Percentiles rank a stretch among this genome's conserved stretches.
These are phyloP conservation scores for Anastrepha obliqua DNA, from an alignment of 1,140 invertebrate species.

Conservation along the genomic window DNA sequence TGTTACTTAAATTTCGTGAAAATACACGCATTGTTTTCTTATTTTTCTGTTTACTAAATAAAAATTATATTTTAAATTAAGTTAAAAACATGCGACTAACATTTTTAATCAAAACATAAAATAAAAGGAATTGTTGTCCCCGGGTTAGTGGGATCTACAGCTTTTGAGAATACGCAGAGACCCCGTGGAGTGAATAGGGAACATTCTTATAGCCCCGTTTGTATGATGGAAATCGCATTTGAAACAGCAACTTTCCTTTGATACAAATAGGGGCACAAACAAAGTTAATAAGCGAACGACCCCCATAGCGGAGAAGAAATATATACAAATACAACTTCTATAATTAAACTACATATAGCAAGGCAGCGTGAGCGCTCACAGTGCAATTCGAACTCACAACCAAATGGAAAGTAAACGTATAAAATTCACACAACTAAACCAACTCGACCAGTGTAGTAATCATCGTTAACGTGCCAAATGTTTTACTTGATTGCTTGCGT, in stretches of 20 bases:
- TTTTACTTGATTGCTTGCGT: background rate
- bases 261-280: background rate
- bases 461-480: background rate
- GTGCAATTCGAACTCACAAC: slow-evolving; percentile 14
- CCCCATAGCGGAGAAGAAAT: too few species aligned
- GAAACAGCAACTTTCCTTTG: slow-evolving; percentile 6
- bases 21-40: too few species aligned
- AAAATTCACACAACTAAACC: slow-evolving; percentile 54
- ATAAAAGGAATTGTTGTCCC: slow-evolving; percentile 58
- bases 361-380: too few species aligned
- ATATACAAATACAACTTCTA: background rate
- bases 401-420: background rate
- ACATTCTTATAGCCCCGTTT: slow-evolving; percentile 63
- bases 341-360: background rate
- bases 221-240: slow-evolving; percentile 60
- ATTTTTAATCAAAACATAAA: background rate
- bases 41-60: too few species aligned
- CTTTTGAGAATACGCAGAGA: slow-evolving; percentile 58
- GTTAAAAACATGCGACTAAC: too few species aligned
- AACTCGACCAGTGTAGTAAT: background rate
- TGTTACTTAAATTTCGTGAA: too few species aligned
- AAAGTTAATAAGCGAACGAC: background rate
- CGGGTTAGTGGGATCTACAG: slow-evolving; percentile 57
- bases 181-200: slow-evolving; percentile 62
- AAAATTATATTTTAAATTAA: too few species aligned